Base-by-base conservation (phyloP, 1,140 invertebrate species). In the Platyura marginata region DNA sequence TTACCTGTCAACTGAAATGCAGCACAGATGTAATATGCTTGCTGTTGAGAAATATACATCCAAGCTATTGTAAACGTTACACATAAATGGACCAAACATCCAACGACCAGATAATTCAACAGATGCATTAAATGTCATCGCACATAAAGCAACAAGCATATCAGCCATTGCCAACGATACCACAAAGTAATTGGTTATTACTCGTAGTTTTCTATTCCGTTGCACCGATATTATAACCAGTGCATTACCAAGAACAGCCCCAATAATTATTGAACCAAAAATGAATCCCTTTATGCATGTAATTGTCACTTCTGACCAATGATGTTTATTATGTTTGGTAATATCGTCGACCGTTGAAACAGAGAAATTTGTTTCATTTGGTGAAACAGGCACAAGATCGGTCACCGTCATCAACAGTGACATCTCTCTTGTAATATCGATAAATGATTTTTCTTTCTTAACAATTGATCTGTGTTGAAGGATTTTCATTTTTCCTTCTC, bases 31-130 rank as follows among this genome's bases (percentile, higher is more conserved):
- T 4, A 95, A 67, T 35, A 95, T 94, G 23, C 86, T 91, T 1
- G 88, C 87, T 8, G 89, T 95, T 23, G 85, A 91, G 59, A 94
- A 95, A 53, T 95, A 87, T 4, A 96, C 92, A 59, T 96, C 92
- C 48, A 93, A 71, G 13, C 87, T 88, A 61, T 92, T 93, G 75
- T 87, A 96, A 46, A 94, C 71, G 65, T 94, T 86, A 70, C 92
- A 96, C 74, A 93, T 81, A 47, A 81, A 71, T 51, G 76, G 70
- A 1, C 85, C 83, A 56, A 95, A 93, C 43, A 88, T 62, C 92
- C 92, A 96, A 46, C 63, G 64, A 25, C 75, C 65, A 20, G 77
- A 81, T 3, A 91, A 57, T 54, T 87, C 81, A 6, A 87, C 75
- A 51, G 79, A 84, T 18, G 88, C 86, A 63, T 93, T 95, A 64